Percentiles rank a stretch among this genome's conserved stretches.
These are phyloP conservation scores for Ptychodera flava DNA, from an alignment of 35 echinoderm and acorn worm genomes.

Conservation along the genomic window DNA sequence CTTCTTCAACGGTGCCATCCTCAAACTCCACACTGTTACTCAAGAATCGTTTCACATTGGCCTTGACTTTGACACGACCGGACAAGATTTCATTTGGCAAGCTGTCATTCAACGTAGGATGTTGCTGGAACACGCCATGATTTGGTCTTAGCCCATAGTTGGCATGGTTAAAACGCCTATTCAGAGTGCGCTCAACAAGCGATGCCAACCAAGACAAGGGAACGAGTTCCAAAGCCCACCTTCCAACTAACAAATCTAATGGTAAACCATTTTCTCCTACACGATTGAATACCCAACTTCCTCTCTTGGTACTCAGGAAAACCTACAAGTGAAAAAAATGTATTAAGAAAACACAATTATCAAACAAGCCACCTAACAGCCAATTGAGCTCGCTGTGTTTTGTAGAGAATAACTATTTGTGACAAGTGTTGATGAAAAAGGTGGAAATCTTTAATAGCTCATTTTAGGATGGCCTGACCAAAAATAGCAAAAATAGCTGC, in stretches of 20 bases:
- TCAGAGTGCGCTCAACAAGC: background rate
- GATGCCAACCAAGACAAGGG: slow-evolving; percentile 7
- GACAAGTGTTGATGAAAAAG: too few relatives aligned
- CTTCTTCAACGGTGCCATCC: slow-evolving; percentile 59
- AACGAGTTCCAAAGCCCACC: background rate
- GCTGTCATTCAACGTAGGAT: slow-evolving; percentile 43
- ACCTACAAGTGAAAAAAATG: slow-evolving; percentile 27
- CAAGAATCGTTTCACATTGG: too few relatives aligned
- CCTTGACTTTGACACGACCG: too few relatives aligned
- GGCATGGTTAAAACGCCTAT: slow-evolving; percentile 12
- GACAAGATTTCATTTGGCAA: slow-evolving; percentile 40
- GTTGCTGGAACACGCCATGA: slow-evolving; percentile 10
- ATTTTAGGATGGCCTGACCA: too few relatives aligned
- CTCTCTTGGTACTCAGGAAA: slow-evolving; percentile 40
- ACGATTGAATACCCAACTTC: slow-evolving; percentile 40
- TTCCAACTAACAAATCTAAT: slow-evolving; percentile 19
- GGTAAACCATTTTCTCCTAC: slow-evolving; percentile 26
- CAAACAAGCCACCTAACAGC: too few relatives aligned
- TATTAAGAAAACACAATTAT: too few relatives aligned
- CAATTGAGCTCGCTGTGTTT: too few relatives aligned
- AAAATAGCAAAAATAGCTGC: too few relatives aligned
- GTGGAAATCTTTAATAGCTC: too few relatives aligned
- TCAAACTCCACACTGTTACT: slow-evolving; percentile 71
- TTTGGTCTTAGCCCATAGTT: slow-evolving; percentile 20
- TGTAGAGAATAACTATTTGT: too few relatives aligned